Conservation (phyloP, 1,140 invertebrate genomes). For the Penaeus vannamei region DNA sequence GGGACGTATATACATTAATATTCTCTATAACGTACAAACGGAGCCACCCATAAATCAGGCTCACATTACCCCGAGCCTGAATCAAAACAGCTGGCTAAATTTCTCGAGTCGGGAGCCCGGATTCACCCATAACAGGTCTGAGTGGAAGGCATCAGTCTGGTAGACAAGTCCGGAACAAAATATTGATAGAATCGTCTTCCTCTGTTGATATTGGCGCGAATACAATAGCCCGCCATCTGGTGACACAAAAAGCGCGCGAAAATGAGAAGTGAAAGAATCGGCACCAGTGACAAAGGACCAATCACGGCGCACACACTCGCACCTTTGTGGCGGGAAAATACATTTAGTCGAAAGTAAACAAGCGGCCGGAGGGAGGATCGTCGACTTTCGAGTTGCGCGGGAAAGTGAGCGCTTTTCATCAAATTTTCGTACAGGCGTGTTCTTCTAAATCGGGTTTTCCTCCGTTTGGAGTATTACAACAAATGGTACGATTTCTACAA, state of each 20-base stretch:
- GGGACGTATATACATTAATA: no score
- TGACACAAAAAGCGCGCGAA: constrained; percentile 67
- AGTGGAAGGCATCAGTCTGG: constrained; percentile 55
- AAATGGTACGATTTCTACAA: not conserved
- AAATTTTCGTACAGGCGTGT: constrained; percentile 10
- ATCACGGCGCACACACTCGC: constrained; percentile 66
- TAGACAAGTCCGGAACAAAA: constrained; percentile 66
- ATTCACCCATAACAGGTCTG: constrained; percentile 51
- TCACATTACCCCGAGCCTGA: no score
- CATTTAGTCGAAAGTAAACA: constrained; percentile 68
- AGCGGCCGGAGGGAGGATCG: constrained; percentile 61
- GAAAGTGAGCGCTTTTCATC: constrained; percentile 57
- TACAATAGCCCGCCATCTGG: constrained; percentile 66
- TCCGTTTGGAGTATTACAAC: no score
- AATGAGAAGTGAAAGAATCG: constrained; percentile 68
- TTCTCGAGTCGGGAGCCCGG: constrained; percentile 2
- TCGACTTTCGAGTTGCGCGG: constrained; percentile 49
- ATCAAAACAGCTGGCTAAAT: not conserved
- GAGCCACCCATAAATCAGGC: no score
- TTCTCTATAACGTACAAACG: no score
- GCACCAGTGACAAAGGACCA: constrained; percentile 66
- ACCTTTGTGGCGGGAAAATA: constrained; percentile 67
- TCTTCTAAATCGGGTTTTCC: no score
- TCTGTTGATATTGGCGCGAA: constrained; percentile 67
- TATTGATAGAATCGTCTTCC: constrained; percentile 67